phyloP scores from a whole-genome alignment of 2,888 invertebrate species.

The Trissolcus japonicus region DNA sequence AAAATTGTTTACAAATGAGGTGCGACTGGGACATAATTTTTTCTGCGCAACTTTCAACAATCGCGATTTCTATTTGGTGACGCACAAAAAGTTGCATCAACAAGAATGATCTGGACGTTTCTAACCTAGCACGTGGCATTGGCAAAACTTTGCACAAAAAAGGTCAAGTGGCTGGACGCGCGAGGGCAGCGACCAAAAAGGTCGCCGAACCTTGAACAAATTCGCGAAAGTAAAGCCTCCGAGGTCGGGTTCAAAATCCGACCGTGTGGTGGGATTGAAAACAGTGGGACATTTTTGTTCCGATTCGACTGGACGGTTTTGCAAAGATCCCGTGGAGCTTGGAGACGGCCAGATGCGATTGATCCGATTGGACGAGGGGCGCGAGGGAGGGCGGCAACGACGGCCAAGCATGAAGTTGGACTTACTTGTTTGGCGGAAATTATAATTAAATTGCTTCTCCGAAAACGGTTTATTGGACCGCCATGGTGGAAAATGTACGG shows the following conservation, averaged over 20 bases:
- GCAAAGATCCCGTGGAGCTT: no score
- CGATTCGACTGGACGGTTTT: no score
- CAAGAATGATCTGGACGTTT: slow-evolving; percentile 32
- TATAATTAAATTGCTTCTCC: slow-evolving; percentile 35
- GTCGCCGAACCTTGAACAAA: no score
- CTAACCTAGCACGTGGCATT: slow-evolving; percentile 44
- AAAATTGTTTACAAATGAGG: not conserved
- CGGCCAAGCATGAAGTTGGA: not conserved
- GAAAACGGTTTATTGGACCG: slow-evolving; percentile 44
- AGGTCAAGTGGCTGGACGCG: not conserved
- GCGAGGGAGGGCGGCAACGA: no score
- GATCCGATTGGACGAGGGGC: no score
- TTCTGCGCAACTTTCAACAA: not conserved
- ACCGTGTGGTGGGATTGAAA: no score
- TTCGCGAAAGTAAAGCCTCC: no score
- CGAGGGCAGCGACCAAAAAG: not conserved
- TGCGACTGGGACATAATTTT: not conserved
- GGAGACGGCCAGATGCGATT: no score
- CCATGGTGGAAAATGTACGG: slow-evolving; percentile 46
- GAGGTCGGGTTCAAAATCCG: no score
- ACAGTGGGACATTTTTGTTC: no score
- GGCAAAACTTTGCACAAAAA: slow-evolving; percentile 3
- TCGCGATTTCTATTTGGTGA: slow-evolving; percentile 5
- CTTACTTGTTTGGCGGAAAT: slow-evolving; percentile 46
- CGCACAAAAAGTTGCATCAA: slow-evolving; percentile 8